A percentile compares a stretch with the other conserved stretches of the same genome.
phyloP scores from a whole-genome alignment of 2,113 vertebrate genomes.

The Calyptommatus sinebrachiatus region DNA sequence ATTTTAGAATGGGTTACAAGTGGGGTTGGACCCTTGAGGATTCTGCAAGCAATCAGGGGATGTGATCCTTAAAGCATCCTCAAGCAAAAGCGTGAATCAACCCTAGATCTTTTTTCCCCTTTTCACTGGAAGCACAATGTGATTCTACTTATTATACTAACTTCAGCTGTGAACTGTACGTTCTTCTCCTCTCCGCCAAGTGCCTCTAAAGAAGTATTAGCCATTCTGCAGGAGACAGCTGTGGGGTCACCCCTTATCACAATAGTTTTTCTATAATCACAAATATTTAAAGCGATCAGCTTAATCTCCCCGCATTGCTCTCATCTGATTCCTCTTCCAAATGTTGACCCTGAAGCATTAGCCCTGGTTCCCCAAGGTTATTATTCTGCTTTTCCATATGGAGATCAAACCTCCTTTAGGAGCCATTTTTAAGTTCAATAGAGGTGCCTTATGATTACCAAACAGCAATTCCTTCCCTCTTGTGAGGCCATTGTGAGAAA shows the following conservation, averaged over 20 bases:
- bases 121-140: too few species aligned
- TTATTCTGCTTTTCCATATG: slow-evolving; percentile 1
- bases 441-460: slow-evolving; percentile 16
- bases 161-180: too few species aligned
- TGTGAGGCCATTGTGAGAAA: slow-evolving; percentile 9
- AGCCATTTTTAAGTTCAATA: background rate
- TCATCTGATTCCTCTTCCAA: background rate
- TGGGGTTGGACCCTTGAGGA: too few species aligned
- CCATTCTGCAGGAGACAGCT: background rate
- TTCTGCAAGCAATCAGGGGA: too few species aligned
- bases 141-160: too few species aligned
- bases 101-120: too few species aligned
- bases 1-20: too few species aligned
- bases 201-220: background rate
- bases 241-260: background rate
- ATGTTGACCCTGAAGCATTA: background rate
- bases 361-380: background rate
- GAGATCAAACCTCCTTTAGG: background rate
- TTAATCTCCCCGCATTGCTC: background rate
- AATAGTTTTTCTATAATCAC: background rate
- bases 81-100: too few species aligned
- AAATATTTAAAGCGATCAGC: slow-evolving; percentile 1
- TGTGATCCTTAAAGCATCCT: too few species aligned
- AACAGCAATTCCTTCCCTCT: slow-evolving; percentile 14
- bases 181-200: too few species aligned